These are phyloP conservation scores for Bostrychus sinensis DNA, from an alignment of 2,113 vertebrate genomes.

Conservation along the genomic window DNA sequence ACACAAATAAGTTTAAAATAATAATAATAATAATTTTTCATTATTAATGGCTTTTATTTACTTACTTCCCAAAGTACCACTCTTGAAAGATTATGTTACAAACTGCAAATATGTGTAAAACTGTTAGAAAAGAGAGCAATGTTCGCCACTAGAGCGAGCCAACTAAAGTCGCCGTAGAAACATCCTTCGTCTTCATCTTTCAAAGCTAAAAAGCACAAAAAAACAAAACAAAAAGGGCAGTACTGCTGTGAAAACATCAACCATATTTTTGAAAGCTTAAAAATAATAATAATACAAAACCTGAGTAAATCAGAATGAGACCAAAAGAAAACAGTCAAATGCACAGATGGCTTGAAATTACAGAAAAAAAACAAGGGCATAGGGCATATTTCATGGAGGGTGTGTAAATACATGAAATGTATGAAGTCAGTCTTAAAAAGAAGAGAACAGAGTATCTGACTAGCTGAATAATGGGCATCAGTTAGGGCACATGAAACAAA, in stretches of 20 bases:
- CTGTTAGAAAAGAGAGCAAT: slow-evolving; percentile 32
- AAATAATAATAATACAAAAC: slow-evolving; percentile 37
- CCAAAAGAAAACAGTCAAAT: slow-evolving; percentile 4
- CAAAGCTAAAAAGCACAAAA: background rate
- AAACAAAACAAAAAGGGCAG: background rate
- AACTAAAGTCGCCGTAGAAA: slow-evolving; percentile 12
- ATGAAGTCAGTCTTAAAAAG: slow-evolving; percentile 7
- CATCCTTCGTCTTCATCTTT: background rate
- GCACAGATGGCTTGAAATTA: background rate
- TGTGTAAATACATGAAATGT: background rate
- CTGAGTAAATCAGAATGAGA: slow-evolving; percentile 46
- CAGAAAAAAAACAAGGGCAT: too few species aligned
- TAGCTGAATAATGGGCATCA: slow-evolving; percentile 3
- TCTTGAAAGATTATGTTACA: slow-evolving; percentile 26
- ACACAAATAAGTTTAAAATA: background rate
- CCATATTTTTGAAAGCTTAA: slow-evolving; percentile 13
- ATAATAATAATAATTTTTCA: slow-evolving; percentile 19
- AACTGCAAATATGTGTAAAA: slow-evolving; percentile 38
- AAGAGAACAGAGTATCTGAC: slow-evolving; percentile 15
- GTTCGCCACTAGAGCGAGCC: slow-evolving; percentile 28
- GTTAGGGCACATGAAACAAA: slow-evolving; percentile 7
- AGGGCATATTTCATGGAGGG: too few species aligned
- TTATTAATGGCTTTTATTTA: slow-evolving; percentile 68
- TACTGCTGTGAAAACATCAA: slow-evolving; percentile 16
- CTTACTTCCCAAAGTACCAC: slow-evolving; percentile 58